These are phyloP conservation scores for Porites lutea DNA, from an alignment of 64 coral and sea anemone species.

Conservation along the genomic window DNA sequence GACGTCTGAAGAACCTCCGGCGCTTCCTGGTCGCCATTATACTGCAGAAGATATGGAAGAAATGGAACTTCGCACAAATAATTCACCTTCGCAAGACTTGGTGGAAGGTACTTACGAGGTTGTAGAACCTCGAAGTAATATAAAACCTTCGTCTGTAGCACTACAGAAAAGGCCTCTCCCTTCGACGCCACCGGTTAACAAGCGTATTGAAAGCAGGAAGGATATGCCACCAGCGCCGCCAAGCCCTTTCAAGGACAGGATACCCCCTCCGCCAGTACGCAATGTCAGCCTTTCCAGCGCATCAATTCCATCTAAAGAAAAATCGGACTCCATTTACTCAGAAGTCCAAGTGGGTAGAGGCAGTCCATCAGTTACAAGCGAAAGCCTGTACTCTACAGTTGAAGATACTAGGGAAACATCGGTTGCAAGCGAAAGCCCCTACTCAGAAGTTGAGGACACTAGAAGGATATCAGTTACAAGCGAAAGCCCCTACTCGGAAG, in stretches of 20 bases:
- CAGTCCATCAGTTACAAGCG: not conserved
- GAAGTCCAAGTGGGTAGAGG: not conserved
- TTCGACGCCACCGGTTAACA: not conserved
- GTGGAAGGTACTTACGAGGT: not conserved
- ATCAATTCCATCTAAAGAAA: not conserved
- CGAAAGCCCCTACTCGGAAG: constrained; percentile 1
- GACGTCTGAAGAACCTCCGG: not conserved
- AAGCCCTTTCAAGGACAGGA: constrained; percentile 6
- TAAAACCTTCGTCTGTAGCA: not conserved
- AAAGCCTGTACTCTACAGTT: not conserved
- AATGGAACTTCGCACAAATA: not conserved
- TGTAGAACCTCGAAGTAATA: not conserved
- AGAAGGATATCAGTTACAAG: not conserved
- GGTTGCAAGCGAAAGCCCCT: not conserved
- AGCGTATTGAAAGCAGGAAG: not conserved
- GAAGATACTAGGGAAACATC: not conserved
- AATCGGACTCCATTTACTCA: constrained; percentile 1
- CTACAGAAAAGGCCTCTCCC: not conserved
- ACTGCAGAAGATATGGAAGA: constrained; percentile 14
- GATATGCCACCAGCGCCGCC: constrained; percentile 3
- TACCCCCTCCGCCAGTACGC: not conserved
- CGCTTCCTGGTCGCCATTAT: constrained; percentile 16
- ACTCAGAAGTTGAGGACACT: constrained; percentile 14
- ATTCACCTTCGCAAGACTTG: too few relatives aligned
- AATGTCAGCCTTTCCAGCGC: not conserved